Evolutionary conservation across 2,797 vertebrate species (phyloP).

Genomic region (Mycteria americana): DNA sequence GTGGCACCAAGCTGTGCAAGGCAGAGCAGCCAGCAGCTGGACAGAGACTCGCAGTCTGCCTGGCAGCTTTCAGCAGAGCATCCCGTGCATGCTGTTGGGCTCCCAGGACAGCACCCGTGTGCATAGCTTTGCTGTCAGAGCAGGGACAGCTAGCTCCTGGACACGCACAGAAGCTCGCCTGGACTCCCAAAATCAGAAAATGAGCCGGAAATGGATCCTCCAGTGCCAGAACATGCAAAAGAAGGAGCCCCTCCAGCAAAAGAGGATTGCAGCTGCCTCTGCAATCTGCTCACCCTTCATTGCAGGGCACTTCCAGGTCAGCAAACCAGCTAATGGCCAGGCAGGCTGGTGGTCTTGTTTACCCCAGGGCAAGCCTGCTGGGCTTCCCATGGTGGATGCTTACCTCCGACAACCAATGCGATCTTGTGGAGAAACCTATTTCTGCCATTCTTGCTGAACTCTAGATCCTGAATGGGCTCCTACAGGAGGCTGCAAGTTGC

Average conservation of each 20-base stretch:
- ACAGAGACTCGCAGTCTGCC: not conserved
- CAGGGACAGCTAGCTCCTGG: not conserved
- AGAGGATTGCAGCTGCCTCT: not conserved
- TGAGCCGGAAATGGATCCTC: not conserved
- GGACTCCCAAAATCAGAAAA: not conserved
- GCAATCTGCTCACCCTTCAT: not conserved
- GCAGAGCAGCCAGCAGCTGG: not conserved
- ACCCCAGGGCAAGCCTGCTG: not conserved
- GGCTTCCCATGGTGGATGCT: not conserved
- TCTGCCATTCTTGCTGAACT: not conserved
- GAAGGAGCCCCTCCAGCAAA: not conserved
- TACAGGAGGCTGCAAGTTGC: not conserved
- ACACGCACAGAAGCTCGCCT: rapidly evolving
- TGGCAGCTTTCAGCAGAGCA: not conserved
- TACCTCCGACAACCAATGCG: not conserved
- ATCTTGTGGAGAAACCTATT: not conserved
- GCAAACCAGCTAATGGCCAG: not conserved
- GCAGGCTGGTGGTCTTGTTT: not conserved
- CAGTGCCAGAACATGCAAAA: not conserved
- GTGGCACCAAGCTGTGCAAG: rapidly evolving
- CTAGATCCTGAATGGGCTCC: not conserved
- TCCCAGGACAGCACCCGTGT: not conserved
- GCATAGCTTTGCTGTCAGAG: not conserved
- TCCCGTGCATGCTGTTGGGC: rapidly evolving
- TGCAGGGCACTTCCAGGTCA: not conserved